Base-by-base conservation (phyloP, 2,888 invertebrate species). In the Tetranychus piercei region DNA sequence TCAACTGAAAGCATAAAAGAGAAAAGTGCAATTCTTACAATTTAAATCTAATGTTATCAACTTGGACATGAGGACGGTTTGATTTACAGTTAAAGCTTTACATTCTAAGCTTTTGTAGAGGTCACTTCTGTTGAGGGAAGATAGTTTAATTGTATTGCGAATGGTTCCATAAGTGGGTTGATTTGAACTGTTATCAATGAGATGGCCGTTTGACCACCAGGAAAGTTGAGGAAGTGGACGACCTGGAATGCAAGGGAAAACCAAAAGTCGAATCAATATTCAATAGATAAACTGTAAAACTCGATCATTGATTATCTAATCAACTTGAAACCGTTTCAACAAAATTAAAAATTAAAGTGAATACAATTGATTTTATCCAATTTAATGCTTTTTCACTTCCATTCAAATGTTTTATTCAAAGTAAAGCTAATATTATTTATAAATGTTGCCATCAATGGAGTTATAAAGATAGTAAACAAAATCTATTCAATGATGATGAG, bases 41-140 rank as follows among this genome's bases (percentile, higher is more conserved):
- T 92, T 92, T 90, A 94, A 73, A 55, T 78, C 78, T 11, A 78
- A 74, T 64, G 75, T 75, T 65, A 78, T 78, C 4, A 76, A 75
- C 44, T 44, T 23, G 43, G 77, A 77, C 23, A 78, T 75, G 20
- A 77, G 77, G 15, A 76, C 77, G n/a, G 77, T 77, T 23, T 76
- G 75, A 72, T 78, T 78, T 44, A 75, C 76, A 72, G 76, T 78
- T 18, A 76, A 76, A 44, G 78, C 91, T 82, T 91, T 90, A 81
- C 92, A 92, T 75, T 90, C 91, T 84, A 91, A 91, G 78, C 90
- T 88, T 20, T 90, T 88, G 79, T 91, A 90, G 80, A 92, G 87
- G 84, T 93, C 92, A 74, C 88, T 88, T 76, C 92, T 86, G 34
- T 88, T 88, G 78, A 94, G 86, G 73, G 89, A 87, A 71, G 87